Evolutionary conservation across 2,797 vertebrate species (phyloP).

Genomic region (Myotis vivesi): DNA sequence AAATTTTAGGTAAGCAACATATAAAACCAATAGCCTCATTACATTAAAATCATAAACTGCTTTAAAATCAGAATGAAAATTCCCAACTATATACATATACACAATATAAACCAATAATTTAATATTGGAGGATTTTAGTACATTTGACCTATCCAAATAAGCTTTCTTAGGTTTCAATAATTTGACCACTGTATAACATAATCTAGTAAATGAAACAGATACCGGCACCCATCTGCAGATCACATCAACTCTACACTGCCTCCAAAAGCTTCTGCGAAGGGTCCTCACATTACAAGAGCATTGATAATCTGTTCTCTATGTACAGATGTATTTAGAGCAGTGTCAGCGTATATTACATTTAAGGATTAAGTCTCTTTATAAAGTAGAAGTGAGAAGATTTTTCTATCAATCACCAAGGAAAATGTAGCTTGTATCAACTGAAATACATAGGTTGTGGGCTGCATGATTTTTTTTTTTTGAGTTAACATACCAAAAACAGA

Average conservation of each 20-base stretch:
- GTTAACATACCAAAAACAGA: not conserved
- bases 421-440: not conserved
- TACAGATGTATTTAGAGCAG: not conserved
- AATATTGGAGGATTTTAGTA: not conserved
- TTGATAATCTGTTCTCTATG: not conserved
- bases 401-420: not conserved
- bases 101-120: not conserved
- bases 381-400: constrained; percentile 21
- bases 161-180: not conserved
- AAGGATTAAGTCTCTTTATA: constrained; percentile 17
- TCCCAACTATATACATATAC: not conserved
- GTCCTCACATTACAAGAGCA: not conserved
- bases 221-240: not conserved
- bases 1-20: constrained; percentile 47
- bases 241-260: not conserved
- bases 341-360: not conserved
- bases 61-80: not conserved
- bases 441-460: not conserved
- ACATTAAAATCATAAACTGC: constrained; percentile 48
- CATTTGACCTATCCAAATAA: constrained; percentile 3
- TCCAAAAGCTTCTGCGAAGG: not conserved
- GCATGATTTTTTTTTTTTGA: not conserved
- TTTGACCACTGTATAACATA: not conserved
- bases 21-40: constrained; percentile 31
- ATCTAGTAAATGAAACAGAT: not conserved